Conservation (phyloP, 2,888 invertebrate species). For the Sminthurides aquaticus region DNA sequence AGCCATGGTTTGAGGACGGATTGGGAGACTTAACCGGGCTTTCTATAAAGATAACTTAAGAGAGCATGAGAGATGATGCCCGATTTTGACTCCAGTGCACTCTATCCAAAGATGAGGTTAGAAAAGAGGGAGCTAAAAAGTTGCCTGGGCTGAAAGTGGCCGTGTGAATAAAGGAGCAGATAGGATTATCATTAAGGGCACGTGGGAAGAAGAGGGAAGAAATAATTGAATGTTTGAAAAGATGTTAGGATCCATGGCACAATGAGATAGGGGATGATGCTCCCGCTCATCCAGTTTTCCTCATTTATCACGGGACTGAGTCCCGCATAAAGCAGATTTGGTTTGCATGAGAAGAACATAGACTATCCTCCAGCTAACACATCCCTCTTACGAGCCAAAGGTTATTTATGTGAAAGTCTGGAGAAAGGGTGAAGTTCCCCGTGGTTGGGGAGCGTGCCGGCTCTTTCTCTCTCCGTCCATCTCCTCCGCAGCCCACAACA, state of each 20-base stretch:
- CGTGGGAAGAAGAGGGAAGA: neutral
- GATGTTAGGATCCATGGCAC: neutral
- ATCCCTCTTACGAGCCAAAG: too few relatives aligned
- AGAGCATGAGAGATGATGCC: neutral
- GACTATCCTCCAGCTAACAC: too few relatives aligned
- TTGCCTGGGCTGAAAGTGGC: neutral
- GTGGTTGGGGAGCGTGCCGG: too few relatives aligned
- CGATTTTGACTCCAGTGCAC: neutral
- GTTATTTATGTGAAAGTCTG: too few relatives aligned
- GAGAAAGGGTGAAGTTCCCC: too few relatives aligned
- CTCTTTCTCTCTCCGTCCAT: too few relatives aligned
- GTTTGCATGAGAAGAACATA: neutral
- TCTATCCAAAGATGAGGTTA: neutral
- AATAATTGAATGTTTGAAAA: neutral
- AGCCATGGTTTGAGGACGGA: too few relatives aligned
- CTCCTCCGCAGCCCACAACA: too few relatives aligned
- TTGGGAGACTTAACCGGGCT: too few relatives aligned
- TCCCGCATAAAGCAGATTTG: neutral
- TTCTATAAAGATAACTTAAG: too few relatives aligned
- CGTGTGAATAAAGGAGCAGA: neutral
- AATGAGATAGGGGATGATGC: neutral
- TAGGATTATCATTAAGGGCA: neutral
- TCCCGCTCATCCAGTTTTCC: too few relatives aligned
- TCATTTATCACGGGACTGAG: too few relatives aligned
- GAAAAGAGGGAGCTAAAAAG: neutral